Percentiles rank a stretch among this genome's conserved stretches.
These are phyloP conservation scores for Armadillidium nasatum DNA, from an alignment of 1,140 invertebrate species.

Conservation along the genomic window DNA sequence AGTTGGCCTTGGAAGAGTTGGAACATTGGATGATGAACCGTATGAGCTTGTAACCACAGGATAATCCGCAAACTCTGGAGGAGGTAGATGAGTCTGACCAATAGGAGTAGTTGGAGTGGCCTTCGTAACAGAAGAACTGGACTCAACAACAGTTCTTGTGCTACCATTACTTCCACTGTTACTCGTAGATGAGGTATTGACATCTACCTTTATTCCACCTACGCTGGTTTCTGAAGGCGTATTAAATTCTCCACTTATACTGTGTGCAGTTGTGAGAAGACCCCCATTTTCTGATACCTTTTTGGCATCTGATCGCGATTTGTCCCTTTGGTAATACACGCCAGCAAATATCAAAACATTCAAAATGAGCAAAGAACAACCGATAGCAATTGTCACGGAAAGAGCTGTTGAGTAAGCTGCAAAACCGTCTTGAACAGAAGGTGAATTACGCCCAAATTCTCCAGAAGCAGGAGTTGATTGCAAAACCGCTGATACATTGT, in stretches of 20 bases:
- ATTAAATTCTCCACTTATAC: constrained; percentile 40
- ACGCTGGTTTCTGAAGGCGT: constrained; percentile 33
- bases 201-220: constrained; percentile 32
- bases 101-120: constrained; percentile 37
- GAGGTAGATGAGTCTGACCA: constrained; percentile 45
- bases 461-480: constrained; percentile 34
- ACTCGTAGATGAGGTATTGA: constrained; percentile 24
- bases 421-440: constrained; percentile 47
- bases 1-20: constrained; percentile 46
- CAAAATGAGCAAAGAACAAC: constrained; percentile 78
- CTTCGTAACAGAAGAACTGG: constrained; percentile 29
- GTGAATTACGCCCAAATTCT: constrained; percentile 30
- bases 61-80: constrained; percentile 47
- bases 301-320: constrained; percentile 44
- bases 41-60: constrained; percentile 39
- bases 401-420: constrained; percentile 75
- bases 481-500: constrained; percentile 43
- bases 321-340: constrained; percentile 93
- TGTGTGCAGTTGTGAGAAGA: constrained; percentile 39
- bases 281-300: constrained; percentile 42
- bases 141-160: constrained; percentile 29
- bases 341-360: constrained; percentile 88
- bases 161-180: constrained; percentile 25
- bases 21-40: constrained; percentile 36
- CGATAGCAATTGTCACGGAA: constrained; percentile 85